A percentile compares a stretch with the other conserved stretches of the same genome.
Conservation (phyloP, 92 coral and sea anemone genomes). For the Parazoanthus swiftii region DNA sequence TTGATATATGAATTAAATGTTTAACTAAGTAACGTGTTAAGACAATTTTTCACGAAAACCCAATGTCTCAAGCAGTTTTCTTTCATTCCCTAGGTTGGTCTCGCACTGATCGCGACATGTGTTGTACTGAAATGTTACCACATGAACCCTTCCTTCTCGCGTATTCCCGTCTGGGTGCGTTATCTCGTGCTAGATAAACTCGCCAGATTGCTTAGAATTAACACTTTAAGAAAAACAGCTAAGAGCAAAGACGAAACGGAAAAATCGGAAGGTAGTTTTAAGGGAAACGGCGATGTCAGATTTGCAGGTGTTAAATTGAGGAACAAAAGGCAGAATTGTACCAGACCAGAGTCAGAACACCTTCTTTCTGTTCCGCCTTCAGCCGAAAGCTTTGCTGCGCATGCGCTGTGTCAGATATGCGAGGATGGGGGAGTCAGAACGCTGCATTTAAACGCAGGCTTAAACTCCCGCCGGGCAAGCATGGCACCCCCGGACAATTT, state of each 20-base stretch:
- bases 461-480: constrained; percentile 17
- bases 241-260: constrained; percentile 36
- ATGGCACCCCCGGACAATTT: neutral
- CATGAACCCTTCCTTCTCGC: constrained; percentile 76
- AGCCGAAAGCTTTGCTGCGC: constrained; percentile 6
- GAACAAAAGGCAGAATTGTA: neutral
- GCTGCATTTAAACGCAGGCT: constrained; percentile 30
- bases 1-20: neutral
- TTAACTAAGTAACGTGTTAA: no score
- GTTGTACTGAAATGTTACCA: constrained; percentile 82
- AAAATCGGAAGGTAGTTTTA: neutral
- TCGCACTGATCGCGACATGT: constrained; percentile 84
- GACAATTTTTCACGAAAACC: neutral
- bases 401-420: constrained; percentile 8
- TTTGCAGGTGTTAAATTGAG: constrained; percentile 15
- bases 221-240: constrained; percentile 48
- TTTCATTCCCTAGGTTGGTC: constrained; percentile 64
- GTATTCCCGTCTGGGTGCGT: constrained; percentile 88
- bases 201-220: constrained; percentile 62
- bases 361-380: constrained; percentile 8
- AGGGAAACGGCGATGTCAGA: constrained; percentile 15
- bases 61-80: neutral
- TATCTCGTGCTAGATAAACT: constrained; percentile 67
- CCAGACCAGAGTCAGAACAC: constrained; percentile 33
- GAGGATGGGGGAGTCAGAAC: constrained; percentile 9